A percentile compares a stretch with the other conserved stretches of the same genome.
Evolutionary conservation across 2,113 vertebrate species (phyloP).

Genomic region (Labrus mixtus): DNA sequence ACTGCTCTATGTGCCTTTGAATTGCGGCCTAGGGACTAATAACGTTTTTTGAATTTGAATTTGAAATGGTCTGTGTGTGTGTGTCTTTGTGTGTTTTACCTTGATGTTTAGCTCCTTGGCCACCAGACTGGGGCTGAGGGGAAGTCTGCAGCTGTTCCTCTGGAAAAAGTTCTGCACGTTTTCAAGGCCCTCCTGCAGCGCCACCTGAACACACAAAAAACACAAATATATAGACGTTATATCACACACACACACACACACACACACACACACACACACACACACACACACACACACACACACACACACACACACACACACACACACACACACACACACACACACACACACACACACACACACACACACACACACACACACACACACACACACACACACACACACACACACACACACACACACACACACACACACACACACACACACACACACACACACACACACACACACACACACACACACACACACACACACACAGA

Average conservation of each 20-base stretch:
- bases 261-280: neutral
- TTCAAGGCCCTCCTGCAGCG: slow-evolving; percentile 94
- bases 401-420: neutral
- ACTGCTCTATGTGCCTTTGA: no score
- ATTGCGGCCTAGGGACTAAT: no score
- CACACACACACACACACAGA: neutral
- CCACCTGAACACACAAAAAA: slow-evolving; percentile 78
- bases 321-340: neutral
- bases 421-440: neutral
- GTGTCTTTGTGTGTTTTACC: slow-evolving; percentile 77
- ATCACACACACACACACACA: neutral
- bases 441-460: neutral
- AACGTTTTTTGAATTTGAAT: no score
- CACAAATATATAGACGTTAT: neutral
- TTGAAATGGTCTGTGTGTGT: neutral
- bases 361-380: neutral
- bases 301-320: neutral
- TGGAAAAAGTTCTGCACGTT: slow-evolving; percentile 93
- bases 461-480: neutral
- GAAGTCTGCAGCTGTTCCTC: slow-evolving; percentile 91
- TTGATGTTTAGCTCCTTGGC: slow-evolving; percentile 95
- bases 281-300: neutral
- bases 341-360: neutral
- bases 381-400: neutral
- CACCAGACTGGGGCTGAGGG: slow-evolving; percentile 94